Conservation (phyloP, 2,113 vertebrate species). For the Lampris megalopsis region DNA sequence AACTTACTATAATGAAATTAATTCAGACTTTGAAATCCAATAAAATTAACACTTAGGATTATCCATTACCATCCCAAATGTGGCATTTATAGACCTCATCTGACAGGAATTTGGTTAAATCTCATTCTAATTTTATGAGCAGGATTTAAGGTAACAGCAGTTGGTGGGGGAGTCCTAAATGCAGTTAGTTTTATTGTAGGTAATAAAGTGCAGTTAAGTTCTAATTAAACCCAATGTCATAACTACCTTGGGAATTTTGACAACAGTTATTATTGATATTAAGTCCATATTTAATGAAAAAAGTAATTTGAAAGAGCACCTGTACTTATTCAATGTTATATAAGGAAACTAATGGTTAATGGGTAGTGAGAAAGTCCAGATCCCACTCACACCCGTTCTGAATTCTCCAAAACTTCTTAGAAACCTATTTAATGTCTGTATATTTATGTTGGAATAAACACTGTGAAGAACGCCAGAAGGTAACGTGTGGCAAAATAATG, state of each 20-base stretch:
- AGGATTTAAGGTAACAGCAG: conserved; percentile 31
- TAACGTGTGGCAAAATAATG: background rate
- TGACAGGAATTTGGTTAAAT: conserved; percentile 40
- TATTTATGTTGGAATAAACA: background rate
- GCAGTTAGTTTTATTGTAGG: conserved; percentile 44
- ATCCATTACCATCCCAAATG: background rate
- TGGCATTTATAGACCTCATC: conserved; percentile 21
- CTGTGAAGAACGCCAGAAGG: background rate
- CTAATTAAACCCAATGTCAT: conserved; percentile 54
- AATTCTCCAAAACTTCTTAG: background rate
- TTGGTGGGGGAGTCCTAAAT: conserved; percentile 20
- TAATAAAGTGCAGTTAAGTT: conserved; percentile 56
- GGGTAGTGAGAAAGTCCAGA: background rate
- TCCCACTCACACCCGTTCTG: no score
- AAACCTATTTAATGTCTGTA: background rate
- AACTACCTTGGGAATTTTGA: conserved; percentile 39
- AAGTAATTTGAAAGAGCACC: conserved; percentile 38
- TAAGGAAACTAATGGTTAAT: background rate
- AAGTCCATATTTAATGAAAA: background rate
- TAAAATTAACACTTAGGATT: conserved; percentile 38
- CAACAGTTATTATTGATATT: conserved; percentile 21
- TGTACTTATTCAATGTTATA: conserved; percentile 30
- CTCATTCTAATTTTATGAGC: conserved; percentile 46
- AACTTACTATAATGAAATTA: conserved; percentile 11
- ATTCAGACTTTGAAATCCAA: background rate